phyloP scores from a whole-genome alignment of 2,797 vertebrate species.

The Scolopax bukidnonensis region DNA sequence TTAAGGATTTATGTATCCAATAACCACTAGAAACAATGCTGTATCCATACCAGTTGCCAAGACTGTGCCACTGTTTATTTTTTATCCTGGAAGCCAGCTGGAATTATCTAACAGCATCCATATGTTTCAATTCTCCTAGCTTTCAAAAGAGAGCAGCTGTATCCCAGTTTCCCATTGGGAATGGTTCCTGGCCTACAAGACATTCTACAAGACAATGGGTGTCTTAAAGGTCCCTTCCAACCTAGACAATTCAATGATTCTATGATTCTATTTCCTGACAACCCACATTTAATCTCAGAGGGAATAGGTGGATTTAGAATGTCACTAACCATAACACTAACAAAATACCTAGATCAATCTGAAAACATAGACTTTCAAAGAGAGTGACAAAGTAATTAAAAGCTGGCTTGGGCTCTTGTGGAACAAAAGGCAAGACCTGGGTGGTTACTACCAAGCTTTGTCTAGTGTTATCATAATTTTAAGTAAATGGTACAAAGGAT shows the following conservation, averaged over 20 bases:
- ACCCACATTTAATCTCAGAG: background rate
- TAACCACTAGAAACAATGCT: background rate
- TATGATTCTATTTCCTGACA: background rate
- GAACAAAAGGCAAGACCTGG: background rate
- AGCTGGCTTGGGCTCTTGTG: background rate
- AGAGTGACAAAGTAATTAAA: background rate
- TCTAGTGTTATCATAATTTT: background rate
- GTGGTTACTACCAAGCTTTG: background rate
- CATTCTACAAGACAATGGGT: background rate
- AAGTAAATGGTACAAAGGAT: background rate
- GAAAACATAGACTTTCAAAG: background rate
- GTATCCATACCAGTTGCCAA: background rate
- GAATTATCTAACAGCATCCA: background rate
- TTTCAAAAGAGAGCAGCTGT: background rate
- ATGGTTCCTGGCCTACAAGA: background rate
- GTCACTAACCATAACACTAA: rapidly evolving
- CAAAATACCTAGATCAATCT: background rate
- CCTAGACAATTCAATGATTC: no score
- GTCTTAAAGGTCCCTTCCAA: no score
- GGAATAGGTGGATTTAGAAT: background rate
- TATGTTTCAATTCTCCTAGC: background rate
- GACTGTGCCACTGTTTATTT: background rate
- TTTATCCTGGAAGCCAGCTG: background rate
- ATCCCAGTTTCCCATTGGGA: background rate
- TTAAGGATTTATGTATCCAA: background rate